A percentile compares a stretch with the other conserved stretches of the same genome.
These are phyloP conservation scores for Lasioglossum calceatum DNA, from an alignment of 2,888 invertebrate genomes.

Conservation along the genomic window DNA sequence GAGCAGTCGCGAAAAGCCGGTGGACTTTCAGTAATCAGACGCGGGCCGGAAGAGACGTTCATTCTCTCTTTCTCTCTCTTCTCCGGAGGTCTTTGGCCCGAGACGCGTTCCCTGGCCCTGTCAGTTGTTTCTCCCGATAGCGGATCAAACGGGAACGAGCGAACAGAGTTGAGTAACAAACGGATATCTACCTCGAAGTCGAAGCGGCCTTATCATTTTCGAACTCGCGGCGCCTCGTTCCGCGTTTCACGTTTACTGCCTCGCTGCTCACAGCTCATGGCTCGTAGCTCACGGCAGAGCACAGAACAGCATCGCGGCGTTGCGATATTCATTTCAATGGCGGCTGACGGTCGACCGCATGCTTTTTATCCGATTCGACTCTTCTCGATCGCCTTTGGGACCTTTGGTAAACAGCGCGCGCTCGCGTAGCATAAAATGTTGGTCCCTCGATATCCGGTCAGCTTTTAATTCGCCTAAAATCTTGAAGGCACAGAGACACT, in stretches of 20 bases:
- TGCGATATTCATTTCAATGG: not conserved
- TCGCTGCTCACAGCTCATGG: not conserved
- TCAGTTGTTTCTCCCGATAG: not conserved
- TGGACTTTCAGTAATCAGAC: slow-evolving; percentile 49
- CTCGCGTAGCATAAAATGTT: not conserved
- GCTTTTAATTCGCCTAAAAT: not conserved
- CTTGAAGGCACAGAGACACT: not conserved
- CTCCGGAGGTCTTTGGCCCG: not conserved
- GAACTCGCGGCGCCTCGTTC: not conserved
- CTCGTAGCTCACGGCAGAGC: no score
- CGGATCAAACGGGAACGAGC: not conserved
- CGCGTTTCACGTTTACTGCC: not conserved
- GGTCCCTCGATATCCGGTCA: not conserved
- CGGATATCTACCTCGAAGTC: not conserved
- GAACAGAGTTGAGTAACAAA: not conserved
- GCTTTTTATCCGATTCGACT: not conserved
- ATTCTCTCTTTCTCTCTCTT: not conserved
- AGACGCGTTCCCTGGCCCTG: not conserved
- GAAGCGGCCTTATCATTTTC: not conserved
- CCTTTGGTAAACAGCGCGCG: not conserved
- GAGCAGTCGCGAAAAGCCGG: slow-evolving; percentile 10
- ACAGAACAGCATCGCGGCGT: no score
- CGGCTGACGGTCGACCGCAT: not conserved
- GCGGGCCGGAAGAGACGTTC: not conserved
- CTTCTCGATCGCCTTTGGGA: not conserved